Evolutionary conservation across 37 sponge, comb jelly and placozoan species (phyloP).

Genomic region (Ephydatia muelleri): DNA sequence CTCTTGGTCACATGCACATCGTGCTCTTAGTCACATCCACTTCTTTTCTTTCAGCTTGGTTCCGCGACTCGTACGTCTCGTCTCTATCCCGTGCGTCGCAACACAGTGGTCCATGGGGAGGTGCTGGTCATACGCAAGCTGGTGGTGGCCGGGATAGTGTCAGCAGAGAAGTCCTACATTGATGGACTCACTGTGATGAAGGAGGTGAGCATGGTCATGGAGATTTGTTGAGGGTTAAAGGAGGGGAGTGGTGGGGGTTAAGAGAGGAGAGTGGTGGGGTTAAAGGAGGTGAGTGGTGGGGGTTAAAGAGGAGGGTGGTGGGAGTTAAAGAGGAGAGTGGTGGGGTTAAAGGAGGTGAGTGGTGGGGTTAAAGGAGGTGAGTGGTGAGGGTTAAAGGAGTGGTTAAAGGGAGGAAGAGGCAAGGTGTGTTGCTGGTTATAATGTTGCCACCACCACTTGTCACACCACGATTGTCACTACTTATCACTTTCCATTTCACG

Average conservation of each 20-base stretch:
- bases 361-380: not conserved
- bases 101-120: slow-evolving; percentile 77
- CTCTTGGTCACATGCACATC: not conserved
- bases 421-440: no score
- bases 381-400: not conserved
- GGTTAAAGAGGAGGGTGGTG: not conserved
- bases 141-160: slow-evolving; percentile 82
- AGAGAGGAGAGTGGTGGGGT: not conserved
- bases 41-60: slow-evolving; percentile 8
- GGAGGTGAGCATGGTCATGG: slow-evolving; percentile 46
- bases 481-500: not conserved
- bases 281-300: not conserved
- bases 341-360: not conserved
- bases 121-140: slow-evolving; percentile 79
- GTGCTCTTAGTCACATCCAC: not conserved
- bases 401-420: not conserved
- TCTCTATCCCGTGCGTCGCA: slow-evolving; percentile 61
- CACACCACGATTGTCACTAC: not conserved
- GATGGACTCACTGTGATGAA: slow-evolving; percentile 65
- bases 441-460: not conserved
- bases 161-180: slow-evolving; percentile 80
- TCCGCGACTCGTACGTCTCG: slow-evolving; percentile 32
- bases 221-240: no score
- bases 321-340: not conserved
- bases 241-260: not conserved